Conservation (phyloP, 2,797 vertebrate species). For the Neomorphus geoffroyi region DNA sequence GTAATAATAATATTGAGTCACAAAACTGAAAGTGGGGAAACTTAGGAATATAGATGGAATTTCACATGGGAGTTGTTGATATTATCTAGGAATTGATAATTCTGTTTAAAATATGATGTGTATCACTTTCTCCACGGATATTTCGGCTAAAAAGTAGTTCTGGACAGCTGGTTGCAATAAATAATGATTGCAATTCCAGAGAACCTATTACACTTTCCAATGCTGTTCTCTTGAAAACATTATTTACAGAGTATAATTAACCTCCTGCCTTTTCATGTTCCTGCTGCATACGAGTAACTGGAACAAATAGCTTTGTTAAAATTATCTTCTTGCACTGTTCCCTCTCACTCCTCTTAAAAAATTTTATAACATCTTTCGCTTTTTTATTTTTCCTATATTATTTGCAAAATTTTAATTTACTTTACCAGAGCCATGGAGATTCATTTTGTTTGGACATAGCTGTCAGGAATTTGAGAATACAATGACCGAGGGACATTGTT, state of each 20-base stretch:
- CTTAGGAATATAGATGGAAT: neutral
- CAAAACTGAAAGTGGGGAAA: neutral
- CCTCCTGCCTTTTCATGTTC: slow-evolving; percentile 13
- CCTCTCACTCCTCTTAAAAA: neutral
- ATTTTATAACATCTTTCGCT: neutral
- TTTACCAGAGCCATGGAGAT: neutral
- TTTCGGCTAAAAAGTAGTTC: neutral
- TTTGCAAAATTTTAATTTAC: neutral
- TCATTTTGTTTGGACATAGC: neutral
- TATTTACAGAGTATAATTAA: slow-evolving; percentile 30
- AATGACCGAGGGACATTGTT: neutral
- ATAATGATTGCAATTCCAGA: neutral
- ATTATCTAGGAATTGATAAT: neutral
- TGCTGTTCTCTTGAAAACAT: neutral
- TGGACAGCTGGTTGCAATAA: neutral
- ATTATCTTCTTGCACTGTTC: neutral
- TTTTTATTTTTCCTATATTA: neutral
- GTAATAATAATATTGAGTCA: neutral
- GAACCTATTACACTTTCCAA: neutral
- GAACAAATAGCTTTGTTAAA: neutral
- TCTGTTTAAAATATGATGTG: neutral
- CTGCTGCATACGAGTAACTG: neutral
- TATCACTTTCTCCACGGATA: neutral
- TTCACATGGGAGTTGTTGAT: neutral
- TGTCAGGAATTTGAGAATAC: neutral